phyloP scores from a whole-genome alignment of 2,113 vertebrate species.

The Hiodon tergisus region DNA sequence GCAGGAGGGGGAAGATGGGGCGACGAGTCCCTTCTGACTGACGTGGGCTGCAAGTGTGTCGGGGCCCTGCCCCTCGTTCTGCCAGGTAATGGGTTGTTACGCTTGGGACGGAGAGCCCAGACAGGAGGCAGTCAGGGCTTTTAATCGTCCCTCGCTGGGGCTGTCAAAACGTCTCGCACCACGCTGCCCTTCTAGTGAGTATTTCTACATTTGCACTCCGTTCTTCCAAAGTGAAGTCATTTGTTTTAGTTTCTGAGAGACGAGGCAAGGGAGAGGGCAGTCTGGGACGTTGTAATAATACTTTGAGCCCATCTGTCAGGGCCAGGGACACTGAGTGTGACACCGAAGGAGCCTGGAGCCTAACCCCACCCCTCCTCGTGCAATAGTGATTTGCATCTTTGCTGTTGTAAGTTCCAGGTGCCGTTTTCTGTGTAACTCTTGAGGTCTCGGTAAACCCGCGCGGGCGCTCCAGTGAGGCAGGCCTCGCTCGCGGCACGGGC shows the following conservation, averaged over 20 bases:
- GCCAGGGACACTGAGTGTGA: slow-evolving; percentile 22
- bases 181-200: neutral
- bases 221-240: slow-evolving; percentile 45
- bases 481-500: neutral
- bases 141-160: neutral
- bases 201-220: slow-evolving; percentile 19
- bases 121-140: neutral
- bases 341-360: slow-evolving; percentile 3
- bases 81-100: neutral
- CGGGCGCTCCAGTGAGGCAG: neutral
- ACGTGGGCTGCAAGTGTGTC: neutral
- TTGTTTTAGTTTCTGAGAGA: slow-evolving; percentile 48
- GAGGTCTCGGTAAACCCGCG: too few species aligned
- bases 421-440: too few species aligned
- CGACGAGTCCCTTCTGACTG: neutral
- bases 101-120: neutral
- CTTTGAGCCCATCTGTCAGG: slow-evolving; percentile 46
- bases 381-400: neutral
- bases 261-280: slow-evolving; percentile 33
- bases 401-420: neutral
- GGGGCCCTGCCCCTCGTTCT: neutral
- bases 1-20: neutral
- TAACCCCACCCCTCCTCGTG: neutral
- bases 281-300: slow-evolving; percentile 42
- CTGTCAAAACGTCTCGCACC: neutral